Conservation (phyloP, 2,113 vertebrate genomes). For the Dasyornis broadbenti region DNA sequence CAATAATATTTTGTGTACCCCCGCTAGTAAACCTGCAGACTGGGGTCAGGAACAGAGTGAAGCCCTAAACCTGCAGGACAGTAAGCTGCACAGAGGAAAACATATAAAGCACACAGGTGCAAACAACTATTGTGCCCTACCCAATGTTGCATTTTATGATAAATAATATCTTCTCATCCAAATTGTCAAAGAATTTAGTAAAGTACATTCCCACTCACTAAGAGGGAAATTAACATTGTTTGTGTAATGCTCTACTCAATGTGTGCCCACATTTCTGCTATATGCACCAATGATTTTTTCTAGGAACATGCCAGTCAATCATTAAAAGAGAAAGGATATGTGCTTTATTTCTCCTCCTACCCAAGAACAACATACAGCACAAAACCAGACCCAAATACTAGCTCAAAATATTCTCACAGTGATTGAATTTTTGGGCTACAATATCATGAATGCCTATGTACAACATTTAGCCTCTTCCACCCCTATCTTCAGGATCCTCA, state of each 20-base stretch:
- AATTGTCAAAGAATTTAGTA: neutral
- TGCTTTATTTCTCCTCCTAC: neutral
- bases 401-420: neutral
- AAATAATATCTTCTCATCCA: neutral
- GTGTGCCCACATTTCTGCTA: neutral
- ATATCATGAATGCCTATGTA: neutral
- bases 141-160: neutral
- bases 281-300: neutral
- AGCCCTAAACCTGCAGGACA: neutral
- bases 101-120: neutral
- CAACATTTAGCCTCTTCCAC: neutral
- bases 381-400: neutral
- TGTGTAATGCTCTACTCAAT: neutral
- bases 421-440: neutral
- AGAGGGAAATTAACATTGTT: neutral
- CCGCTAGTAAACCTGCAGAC: neutral
- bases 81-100: neutral
- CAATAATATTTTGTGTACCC: neutral
- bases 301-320: neutral
- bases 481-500: neutral
- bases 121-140: neutral
- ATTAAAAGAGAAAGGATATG: neutral
- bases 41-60: neutral
- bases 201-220: neutral
- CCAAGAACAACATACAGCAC: neutral